Evolutionary conservation across 2,888 invertebrate species (phyloP).

Genomic region (Bombylius major): DNA sequence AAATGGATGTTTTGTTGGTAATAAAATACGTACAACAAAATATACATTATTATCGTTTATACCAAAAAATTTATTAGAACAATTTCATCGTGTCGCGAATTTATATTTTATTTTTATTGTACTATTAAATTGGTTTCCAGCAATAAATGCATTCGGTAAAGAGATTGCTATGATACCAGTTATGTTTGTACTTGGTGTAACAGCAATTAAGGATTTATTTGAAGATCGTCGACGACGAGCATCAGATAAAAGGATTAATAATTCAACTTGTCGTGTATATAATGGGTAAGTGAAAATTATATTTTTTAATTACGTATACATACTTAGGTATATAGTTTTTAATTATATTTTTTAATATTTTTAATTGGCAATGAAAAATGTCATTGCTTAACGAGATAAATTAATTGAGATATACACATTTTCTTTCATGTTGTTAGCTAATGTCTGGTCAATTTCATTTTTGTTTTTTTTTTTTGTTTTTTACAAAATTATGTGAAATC

Average conservation of each 20-base stretch:
- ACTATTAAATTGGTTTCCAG: constrained; percentile 89
- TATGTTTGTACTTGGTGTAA: constrained; percentile 85
- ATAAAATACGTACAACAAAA: constrained; percentile 86
- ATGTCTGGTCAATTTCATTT: no score
- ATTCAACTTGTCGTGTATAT: constrained; percentile 82
- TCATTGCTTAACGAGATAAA: no score
- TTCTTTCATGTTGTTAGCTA: no score
- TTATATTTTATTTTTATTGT: constrained; percentile 96
- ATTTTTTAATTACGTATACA: neutral
- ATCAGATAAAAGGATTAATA: constrained; percentile 90
- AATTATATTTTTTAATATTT: no score
- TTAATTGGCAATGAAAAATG: no score
- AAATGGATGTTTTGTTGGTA: constrained; percentile 67
- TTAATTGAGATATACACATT: no score
- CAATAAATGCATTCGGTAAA: constrained; percentile 88
- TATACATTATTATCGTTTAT: constrained; percentile 88
- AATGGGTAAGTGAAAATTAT: constrained; percentile 54
- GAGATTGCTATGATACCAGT: constrained; percentile 93
- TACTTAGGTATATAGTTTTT: no score
- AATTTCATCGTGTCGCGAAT: constrained; percentile 95
- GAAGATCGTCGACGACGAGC: constrained; percentile 81
- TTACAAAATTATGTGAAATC: no score
- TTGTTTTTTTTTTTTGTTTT: no score
- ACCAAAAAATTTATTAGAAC: constrained; percentile 91
- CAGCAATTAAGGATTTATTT: constrained; percentile 88